phyloP scores from a whole-genome alignment of 2,888 invertebrate species.

The Platycheirus albimanus region DNA sequence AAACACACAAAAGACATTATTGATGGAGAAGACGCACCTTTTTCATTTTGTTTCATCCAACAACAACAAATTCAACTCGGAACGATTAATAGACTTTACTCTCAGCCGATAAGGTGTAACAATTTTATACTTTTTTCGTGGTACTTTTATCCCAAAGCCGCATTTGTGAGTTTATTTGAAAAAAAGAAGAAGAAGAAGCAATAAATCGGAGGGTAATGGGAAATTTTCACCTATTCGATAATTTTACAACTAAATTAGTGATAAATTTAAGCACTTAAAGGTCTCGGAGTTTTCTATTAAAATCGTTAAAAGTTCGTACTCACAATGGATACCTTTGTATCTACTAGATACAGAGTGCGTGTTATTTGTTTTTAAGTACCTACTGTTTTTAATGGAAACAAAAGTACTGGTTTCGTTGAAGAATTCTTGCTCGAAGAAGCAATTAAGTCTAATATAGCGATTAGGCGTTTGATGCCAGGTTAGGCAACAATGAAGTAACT shows the following conservation, averaged over 20 bases:
- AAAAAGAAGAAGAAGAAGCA: constrained; percentile 4
- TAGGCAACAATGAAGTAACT: too few species aligned
- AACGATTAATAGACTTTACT: constrained; percentile 53
- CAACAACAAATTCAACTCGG: constrained; percentile 6
- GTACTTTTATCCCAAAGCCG: neutral
- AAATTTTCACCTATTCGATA: constrained; percentile 67
- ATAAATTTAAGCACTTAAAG: constrained; percentile 51
- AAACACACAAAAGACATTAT: constrained; percentile 36
- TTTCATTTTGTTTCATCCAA: constrained; percentile 11
- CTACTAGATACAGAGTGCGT: too few species aligned
- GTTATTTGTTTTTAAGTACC: too few species aligned
- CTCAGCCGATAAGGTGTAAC: constrained; percentile 37
- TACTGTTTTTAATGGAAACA: too few species aligned
- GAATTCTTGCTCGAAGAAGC: too few species aligned
- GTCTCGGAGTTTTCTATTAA: constrained; percentile 26
- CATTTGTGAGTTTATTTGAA: constrained; percentile 35
- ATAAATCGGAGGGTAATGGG: constrained; percentile 57
- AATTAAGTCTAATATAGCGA: too few species aligned
- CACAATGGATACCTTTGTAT: too few species aligned
- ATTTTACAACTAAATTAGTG: constrained; percentile 64
- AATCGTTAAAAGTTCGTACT: too few species aligned
- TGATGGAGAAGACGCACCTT: constrained; percentile 21
- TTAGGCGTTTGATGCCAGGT: too few species aligned
- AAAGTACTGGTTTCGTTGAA: too few species aligned
- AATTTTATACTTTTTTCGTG: constrained; percentile 25